These are phyloP conservation scores for Tragelaphus imberbis DNA, from an alignment of 2,113 vertebrate species.

Conservation along the genomic window DNA sequence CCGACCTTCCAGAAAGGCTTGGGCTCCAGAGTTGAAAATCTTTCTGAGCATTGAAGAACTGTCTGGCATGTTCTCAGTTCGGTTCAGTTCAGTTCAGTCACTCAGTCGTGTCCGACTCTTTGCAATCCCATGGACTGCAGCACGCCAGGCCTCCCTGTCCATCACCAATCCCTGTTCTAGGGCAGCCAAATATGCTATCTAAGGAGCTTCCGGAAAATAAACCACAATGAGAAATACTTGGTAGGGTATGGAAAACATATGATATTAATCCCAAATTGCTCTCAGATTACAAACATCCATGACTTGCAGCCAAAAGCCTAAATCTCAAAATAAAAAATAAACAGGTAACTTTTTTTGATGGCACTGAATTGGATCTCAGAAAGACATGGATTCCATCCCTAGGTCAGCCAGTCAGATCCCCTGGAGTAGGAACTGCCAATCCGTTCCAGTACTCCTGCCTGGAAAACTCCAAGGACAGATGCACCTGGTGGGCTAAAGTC, in stretches of 20 bases:
- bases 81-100: not conserved
- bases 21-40: not conserved
- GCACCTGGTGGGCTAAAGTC: not conserved
- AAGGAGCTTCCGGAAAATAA: rapidly evolving
- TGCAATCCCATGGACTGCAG: not conserved
- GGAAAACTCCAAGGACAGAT: not conserved
- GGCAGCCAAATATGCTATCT: rapidly evolving
- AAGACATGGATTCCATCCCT: not conserved
- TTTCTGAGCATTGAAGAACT: rapidly evolving
- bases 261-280: not conserved
- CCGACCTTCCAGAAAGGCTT: rapidly evolving
- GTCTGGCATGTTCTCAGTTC: not conserved
- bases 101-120: not conserved
- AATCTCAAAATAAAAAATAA: not conserved
- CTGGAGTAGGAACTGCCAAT: not conserved
- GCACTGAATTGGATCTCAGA: rapidly evolving
- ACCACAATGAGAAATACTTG: not conserved
- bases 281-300: not conserved
- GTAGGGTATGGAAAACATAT: rapidly evolving
- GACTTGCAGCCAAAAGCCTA: not conserved
- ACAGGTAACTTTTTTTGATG: rapidly evolving
- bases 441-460: not conserved
- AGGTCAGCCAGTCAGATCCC: not conserved
- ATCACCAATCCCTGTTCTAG: not conserved
- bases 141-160: not conserved